These are phyloP conservation scores for Actenoides hombroni DNA, from an alignment of 2,113 vertebrate genomes.

Conservation along the genomic window DNA sequence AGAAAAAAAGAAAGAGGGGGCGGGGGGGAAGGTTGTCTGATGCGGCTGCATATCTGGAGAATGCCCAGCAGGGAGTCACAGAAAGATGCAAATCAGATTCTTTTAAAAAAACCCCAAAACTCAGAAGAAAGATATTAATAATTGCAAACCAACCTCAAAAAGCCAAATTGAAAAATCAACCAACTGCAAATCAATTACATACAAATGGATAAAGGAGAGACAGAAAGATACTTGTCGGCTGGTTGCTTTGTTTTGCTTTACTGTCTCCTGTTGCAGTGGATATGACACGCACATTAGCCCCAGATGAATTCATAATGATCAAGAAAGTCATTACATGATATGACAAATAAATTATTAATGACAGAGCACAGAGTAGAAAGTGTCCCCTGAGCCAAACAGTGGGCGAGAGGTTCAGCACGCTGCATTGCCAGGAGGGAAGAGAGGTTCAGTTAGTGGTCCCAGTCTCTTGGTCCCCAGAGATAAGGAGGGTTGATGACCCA, in stretches of 20 bases:
- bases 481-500: neutral
- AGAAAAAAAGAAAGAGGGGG: fast-evolving
- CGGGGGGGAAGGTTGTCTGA: neutral
- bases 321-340: constrained; percentile 27
- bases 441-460: neutral
- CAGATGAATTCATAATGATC: constrained; percentile 44
- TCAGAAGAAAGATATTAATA: neutral
- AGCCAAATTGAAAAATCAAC: constrained; percentile 30
- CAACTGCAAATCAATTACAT: constrained; percentile 29
- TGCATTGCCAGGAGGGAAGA: neutral
- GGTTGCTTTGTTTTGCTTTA: constrained; percentile 33
- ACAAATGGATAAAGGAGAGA: constrained; percentile 1
- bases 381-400: neutral
- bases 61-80: neutral
- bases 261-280: neutral
- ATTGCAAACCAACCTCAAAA: constrained; percentile 16
- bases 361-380: neutral
- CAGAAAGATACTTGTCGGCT: neutral
- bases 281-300: constrained; percentile 28
- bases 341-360: constrained; percentile 52
- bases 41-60: neutral
- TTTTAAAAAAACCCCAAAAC: neutral
- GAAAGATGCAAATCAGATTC: neutral
- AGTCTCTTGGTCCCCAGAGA: neutral
- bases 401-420: neutral